Percentiles rank a stretch among this genome's conserved stretches.
Conservation (phyloP, 2,113 vertebrate species). For the Mohoua ochrocephala region DNA sequence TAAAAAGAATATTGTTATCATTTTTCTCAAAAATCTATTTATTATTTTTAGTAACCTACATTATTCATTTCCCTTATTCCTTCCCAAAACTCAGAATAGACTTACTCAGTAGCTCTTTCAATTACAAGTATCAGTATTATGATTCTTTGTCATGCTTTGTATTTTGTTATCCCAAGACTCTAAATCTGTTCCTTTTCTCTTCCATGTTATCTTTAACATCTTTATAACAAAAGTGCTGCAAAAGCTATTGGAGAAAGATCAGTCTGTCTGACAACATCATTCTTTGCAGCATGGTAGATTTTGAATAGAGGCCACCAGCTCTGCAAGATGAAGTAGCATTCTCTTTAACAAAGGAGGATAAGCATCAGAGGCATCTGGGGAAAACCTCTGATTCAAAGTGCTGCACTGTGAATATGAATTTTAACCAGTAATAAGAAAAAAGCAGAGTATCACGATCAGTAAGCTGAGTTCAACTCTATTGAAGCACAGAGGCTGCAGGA, state of each 20-base stretch:
- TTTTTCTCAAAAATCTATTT: background rate
- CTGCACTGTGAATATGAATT: conserved; percentile 38
- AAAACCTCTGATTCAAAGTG: conserved; percentile 25
- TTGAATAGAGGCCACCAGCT: conserved; percentile 22
- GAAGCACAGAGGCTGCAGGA: background rate
- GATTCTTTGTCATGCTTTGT: conserved; percentile 1
- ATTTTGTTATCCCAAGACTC: conserved; percentile 7
- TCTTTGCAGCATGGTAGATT: background rate
- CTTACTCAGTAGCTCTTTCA: background rate
- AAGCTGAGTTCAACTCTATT: background rate
- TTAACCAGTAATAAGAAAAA: background rate
- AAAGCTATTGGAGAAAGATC: conserved; percentile 42
- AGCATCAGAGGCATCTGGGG: conserved; percentile 51
- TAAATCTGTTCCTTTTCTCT: conserved; percentile 37
- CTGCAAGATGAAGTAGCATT: background rate
- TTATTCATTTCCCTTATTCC: background rate
- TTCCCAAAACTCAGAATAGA: background rate
- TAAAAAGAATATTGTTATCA: background rate
- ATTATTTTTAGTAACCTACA: background rate
- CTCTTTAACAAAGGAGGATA: conserved; percentile 43
- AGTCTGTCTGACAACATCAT: conserved; percentile 37
- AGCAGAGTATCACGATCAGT: background rate
- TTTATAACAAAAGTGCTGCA: conserved; percentile 40
- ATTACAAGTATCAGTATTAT: background rate
- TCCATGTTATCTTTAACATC: conserved; percentile 38